These are phyloP conservation scores for Morus bassanus DNA, from an alignment of 2,797 vertebrate species.

Conservation along the genomic window DNA sequence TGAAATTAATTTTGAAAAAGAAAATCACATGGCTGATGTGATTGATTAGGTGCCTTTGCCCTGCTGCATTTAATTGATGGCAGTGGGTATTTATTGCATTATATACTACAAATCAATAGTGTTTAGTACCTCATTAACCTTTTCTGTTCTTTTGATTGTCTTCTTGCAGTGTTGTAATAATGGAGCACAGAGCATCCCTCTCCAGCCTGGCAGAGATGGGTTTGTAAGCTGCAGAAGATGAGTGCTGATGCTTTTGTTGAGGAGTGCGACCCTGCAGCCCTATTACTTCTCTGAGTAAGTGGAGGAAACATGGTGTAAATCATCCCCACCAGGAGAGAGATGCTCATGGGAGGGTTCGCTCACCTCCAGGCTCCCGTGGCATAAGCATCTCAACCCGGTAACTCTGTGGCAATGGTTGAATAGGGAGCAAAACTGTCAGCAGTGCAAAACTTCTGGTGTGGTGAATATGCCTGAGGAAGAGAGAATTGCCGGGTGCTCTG, in stretches of 20 bases:
- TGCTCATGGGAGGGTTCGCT: not conserved
- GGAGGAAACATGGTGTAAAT: not conserved
- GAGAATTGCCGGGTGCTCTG: not conserved
- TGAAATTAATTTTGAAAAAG: not conserved
- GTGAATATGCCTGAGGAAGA: not conserved
- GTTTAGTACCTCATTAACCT: conserved; percentile 57
- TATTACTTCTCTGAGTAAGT: not conserved
- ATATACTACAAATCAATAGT: conserved; percentile 19
- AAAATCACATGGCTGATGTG: not conserved
- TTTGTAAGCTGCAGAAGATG: not conserved
- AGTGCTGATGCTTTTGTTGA: not conserved
- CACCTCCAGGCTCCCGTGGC: not conserved
- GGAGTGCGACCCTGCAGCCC: not conserved
- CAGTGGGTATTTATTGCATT: not conserved
- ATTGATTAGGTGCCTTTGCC: conserved; percentile 17
- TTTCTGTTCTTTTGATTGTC: not conserved
- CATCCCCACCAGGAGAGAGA: not conserved
- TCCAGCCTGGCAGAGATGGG: not conserved
- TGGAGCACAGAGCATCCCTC: not conserved
- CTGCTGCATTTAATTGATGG: not conserved
- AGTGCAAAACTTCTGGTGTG: not conserved
- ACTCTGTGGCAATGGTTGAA: not conserved
- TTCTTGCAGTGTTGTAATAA: not conserved
- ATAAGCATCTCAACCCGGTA: not conserved
- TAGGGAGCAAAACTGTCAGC: not conserved